A percentile compares a stretch with the other conserved stretches of the same genome.
These are phyloP conservation scores for Drosophila melanosoma DNA, from an alignment of 2,888 invertebrate species.

Conservation along the genomic window DNA sequence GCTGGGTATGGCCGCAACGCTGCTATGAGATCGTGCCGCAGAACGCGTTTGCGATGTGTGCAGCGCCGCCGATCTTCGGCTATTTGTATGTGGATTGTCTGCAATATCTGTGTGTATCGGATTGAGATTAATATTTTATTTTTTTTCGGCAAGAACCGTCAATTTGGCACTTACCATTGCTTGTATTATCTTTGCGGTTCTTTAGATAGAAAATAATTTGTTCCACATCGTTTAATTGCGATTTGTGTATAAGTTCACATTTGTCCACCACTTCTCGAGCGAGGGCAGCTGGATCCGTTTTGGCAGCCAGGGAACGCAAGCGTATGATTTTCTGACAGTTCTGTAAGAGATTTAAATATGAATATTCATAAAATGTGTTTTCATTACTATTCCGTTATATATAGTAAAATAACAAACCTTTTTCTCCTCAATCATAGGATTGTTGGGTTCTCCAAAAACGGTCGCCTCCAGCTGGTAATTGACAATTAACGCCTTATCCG, in stretches of 20 bases:
- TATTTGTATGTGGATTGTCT: slow-evolving; percentile 81
- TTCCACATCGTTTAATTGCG: slow-evolving; percentile 93
- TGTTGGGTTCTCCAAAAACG: slow-evolving; percentile 92
- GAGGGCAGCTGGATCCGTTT: slow-evolving; percentile 91
- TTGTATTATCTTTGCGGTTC: slow-evolving; percentile 88
- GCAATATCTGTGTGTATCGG: slow-evolving; percentile 67
- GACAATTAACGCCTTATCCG: slow-evolving; percentile 93
- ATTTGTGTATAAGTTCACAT: slow-evolving; percentile 93
- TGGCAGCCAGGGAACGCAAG: slow-evolving; percentile 91
- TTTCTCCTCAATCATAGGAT: slow-evolving; percentile 92
- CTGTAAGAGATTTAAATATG: slow-evolving; percentile 80
- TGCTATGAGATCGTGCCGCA: slow-evolving; percentile 62
- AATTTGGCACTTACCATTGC: slow-evolving; percentile 69
- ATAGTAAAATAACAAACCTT: slow-evolving; percentile 86
- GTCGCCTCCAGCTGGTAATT: slow-evolving; percentile 95
- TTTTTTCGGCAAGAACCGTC: not conserved
- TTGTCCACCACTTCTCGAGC: slow-evolving; percentile 94
- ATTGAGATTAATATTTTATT: too few relatives aligned
- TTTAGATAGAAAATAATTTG: slow-evolving; percentile 94
- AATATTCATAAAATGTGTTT: not conserved
- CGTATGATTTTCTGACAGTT: slow-evolving; percentile 93
- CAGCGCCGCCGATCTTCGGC: slow-evolving; percentile 75
- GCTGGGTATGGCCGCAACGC: slow-evolving; percentile 52
- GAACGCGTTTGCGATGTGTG: slow-evolving; percentile 67
- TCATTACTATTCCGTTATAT: not conserved